Conservation (phyloP, 2,888 invertebrate genomes). For the Parnassius apollo region DNA sequence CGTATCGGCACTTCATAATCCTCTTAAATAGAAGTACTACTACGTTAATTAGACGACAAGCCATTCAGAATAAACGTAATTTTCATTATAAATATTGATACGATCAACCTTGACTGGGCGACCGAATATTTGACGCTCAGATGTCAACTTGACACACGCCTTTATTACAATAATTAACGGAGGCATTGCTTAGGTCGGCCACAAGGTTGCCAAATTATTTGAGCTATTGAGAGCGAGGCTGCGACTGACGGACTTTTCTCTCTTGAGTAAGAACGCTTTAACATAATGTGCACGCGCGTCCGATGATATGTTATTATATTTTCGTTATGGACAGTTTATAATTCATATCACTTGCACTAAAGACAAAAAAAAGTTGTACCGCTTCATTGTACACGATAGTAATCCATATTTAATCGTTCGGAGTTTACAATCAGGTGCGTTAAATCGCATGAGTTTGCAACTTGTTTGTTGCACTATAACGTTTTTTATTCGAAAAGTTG, state of each 20-base stretch:
- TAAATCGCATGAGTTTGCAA: conserved; percentile 1
- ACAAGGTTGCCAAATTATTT: conserved; percentile 67
- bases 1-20: no score
- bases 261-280: conserved; percentile 50
- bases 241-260: conserved; percentile 48
- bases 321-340: conserved; percentile 59
- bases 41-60: no score
- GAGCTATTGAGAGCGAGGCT: conserved; percentile 73
- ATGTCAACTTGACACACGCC: conserved; percentile 55
- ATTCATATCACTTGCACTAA: conserved; percentile 17
- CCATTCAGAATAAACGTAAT: no score
- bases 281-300: conserved; percentile 50
- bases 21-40: no score
- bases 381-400: background rate
- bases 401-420: background rate
- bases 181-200: conserved; percentile 54
- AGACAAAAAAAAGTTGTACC: conserved; percentile 21
- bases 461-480: conserved; percentile 11
- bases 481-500: conserved; percentile 21
- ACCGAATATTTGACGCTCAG: conserved; percentile 47
- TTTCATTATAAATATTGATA: background rate
- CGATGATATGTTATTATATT: conserved; percentile 66
- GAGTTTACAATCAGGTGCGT: background rate
- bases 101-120: conserved; percentile 20
- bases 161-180: conserved; percentile 70